Base-by-base conservation (phyloP, 2,888 invertebrate genomes). In the Lasioglossum pauxillum region DNA sequence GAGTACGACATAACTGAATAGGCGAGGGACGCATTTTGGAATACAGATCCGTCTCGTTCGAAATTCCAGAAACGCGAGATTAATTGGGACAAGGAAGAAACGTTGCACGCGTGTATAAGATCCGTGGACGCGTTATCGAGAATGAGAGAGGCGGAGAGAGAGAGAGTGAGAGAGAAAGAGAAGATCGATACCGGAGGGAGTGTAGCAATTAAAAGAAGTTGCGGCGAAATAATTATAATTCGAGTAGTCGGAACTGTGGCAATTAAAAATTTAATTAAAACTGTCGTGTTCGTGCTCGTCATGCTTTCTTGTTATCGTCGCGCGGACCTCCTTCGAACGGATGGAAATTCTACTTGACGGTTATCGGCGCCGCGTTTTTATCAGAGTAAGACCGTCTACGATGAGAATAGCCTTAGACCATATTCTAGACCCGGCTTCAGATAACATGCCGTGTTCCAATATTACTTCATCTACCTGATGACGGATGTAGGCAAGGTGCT, bases 251-350 rank as follows among this genome's bases (percentile, higher is more conserved):
- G 79, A 64, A 74, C 64, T 64, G 60, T 74, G 53, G 44, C 46
- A 74, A 74, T 86, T 86, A 78, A 86, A 86, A 86, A 72, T 80
- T 78, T 75, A 86, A 86, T 86, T 86, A 86, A 77, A 83, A 78
- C 75, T 74, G 53, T 73, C 80, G 78, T 78, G 72, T 69, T 77
- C 71, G 57, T 71, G 64, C 16, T 14, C 60, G 87, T 83, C 78
- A 83, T 78, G 78, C 80, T 80, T 86, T 86, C 87, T 80, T 83
- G 79, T 76, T 73, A 75, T 73, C 75, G 60, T 44, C 31, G 23
- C 41, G 53, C 19, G 12, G 64, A 35, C n/a, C 46, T 38, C 46
- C 41, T 67, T 82, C 64, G 73, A 80, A 87, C 64, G 46, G 46
- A 44, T 73, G n/a, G 69, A 64, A 79, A 88, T 75, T 79, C 60